Evolutionary conservation across 2,888 invertebrate genomes (phyloP).

Genomic region (Silvanus unidentatus): DNA sequence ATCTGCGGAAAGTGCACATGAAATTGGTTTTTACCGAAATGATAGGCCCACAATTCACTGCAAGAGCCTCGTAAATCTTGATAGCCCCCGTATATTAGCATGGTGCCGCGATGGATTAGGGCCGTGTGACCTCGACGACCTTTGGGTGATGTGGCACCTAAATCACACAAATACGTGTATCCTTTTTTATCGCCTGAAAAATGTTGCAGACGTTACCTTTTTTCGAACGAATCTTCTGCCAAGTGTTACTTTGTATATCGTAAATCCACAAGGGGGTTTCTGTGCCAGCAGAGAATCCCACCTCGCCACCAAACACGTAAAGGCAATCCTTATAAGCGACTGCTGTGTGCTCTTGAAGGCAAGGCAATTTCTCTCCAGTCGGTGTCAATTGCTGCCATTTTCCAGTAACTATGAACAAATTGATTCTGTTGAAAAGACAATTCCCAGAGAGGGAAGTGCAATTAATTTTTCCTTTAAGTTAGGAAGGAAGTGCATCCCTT

Average conservation of each 20-base stretch:
- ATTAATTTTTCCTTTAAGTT: too few species aligned
- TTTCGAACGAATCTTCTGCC: constrained; percentile 56
- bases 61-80: constrained; percentile 78
- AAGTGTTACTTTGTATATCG: constrained; percentile 58
- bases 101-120: constrained; percentile 67
- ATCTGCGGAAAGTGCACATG: constrained; percentile 1
- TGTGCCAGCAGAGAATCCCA: constrained; percentile 67
- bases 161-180: too few species aligned
- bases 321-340: constrained; percentile 70
- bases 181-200: not conserved
- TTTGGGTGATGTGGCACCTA: constrained; percentile 56
- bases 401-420: constrained; percentile 55
- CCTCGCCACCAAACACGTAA: constrained; percentile 83
- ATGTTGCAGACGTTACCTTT: constrained; percentile 42
- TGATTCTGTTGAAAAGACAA: too few species aligned
- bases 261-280: constrained; percentile 85
- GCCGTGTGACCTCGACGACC: constrained; percentile 80
- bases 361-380: constrained; percentile 66
- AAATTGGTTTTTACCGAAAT: constrained; percentile 58
- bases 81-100: constrained; percentile 85
- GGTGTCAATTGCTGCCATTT: constrained; percentile 70
- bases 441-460: too few species aligned
- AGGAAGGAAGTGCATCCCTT: too few species aligned
- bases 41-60: constrained; percentile 81
- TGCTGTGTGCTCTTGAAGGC: constrained; percentile 79